Percentiles rank a stretch among this genome's conserved stretches.
These are phyloP conservation scores for Psittacus erithacus DNA, from an alignment of 2,113 vertebrate species.

Conservation along the genomic window DNA sequence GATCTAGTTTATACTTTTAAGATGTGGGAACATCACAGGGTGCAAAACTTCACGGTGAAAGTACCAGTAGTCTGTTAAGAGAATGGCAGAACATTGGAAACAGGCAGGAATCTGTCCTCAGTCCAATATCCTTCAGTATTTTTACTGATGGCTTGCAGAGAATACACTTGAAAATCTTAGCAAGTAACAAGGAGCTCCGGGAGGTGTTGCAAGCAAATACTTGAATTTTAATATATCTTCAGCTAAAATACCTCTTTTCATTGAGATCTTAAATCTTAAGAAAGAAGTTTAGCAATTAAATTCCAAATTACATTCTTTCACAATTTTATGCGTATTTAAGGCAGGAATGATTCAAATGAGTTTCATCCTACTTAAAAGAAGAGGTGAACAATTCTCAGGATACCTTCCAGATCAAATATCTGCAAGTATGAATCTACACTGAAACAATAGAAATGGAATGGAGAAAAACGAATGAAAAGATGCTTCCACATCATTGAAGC, in stretches of 20 bases:
- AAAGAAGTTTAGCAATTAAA: not conserved
- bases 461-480: not conserved
- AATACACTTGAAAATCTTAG: not conserved
- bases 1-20: not conserved
- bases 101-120: not conserved
- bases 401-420: not conserved
- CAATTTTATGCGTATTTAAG: not conserved
- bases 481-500: not conserved
- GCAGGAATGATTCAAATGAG: not conserved
- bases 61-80: not conserved
- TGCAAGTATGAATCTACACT: not conserved
- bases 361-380: not conserved
- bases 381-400: not conserved
- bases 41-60: not conserved
- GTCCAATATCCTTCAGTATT: not conserved
- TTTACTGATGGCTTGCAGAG: not conserved
- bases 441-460: not conserved
- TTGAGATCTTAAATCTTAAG: not conserved
- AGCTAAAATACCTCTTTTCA: not conserved
- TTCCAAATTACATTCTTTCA: not conserved
- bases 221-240: not conserved
- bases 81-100: not conserved
- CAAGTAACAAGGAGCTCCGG: not conserved
- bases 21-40: not conserved
- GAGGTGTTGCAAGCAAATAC: not conserved